Evolutionary conservation across 2,888 invertebrate species (phyloP).

Genomic region (Habroteleia sp.): DNA sequence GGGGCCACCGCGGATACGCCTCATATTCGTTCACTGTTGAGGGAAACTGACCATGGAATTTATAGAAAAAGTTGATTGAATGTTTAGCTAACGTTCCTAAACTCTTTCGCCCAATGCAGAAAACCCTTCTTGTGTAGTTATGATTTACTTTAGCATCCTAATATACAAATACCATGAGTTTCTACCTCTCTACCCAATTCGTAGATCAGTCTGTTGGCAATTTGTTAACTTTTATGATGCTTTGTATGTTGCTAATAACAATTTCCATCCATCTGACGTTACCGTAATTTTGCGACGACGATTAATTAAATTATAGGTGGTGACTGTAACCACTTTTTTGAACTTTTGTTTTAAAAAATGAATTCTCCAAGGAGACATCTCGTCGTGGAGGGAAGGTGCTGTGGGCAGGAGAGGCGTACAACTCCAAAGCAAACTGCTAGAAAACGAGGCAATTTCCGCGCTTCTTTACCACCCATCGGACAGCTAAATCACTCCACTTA

Average conservation of each 20-base stretch:
- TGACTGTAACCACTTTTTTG: constrained; percentile 12
- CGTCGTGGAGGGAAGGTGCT: constrained; percentile 14
- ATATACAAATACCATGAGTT: too few species aligned
- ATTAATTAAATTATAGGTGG: constrained; percentile 47
- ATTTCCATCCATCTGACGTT: background rate
- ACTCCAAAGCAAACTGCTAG: constrained; percentile 61
- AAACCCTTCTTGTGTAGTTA: too few species aligned
- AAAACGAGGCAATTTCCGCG: constrained; percentile 71
- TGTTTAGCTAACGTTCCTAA: constrained; percentile 11
- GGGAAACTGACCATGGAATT: constrained; percentile 47
- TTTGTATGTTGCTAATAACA: too few species aligned
- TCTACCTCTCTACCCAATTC: too few species aligned
- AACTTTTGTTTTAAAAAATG: constrained; percentile 25
- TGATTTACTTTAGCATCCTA: too few species aligned
- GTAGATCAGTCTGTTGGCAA: too few species aligned
- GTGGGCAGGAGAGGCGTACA: constrained; percentile 23
- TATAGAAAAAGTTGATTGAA: constrained; percentile 53
- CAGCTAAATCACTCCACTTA: constrained; percentile 78
- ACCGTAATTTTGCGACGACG: constrained; percentile 1
- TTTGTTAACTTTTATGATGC: too few species aligned
- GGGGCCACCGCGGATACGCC: constrained; percentile 60
- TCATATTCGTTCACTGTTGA: constrained; percentile 24
- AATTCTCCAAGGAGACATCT: constrained; percentile 37
- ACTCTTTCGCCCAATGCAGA: too few species aligned
- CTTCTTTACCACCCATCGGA: constrained; percentile 72